A percentile compares a stretch with the other conserved stretches of the same genome.
phyloP scores from a whole-genome alignment of 2,113 vertebrate species.

The Eira barbara region DNA sequence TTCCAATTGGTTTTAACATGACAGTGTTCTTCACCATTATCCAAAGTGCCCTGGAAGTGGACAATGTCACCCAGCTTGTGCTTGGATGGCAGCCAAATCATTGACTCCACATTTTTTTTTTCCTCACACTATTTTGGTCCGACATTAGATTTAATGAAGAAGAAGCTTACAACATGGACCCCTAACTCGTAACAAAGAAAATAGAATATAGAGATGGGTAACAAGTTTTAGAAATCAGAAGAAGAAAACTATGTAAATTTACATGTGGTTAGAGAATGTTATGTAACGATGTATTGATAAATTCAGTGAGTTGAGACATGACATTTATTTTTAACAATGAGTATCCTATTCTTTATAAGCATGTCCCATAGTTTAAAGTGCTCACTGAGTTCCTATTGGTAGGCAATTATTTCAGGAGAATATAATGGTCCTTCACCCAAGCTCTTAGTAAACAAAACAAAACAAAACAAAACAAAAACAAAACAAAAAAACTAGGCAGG shows the following conservation, averaged over 20 bases:
- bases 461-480: neutral
- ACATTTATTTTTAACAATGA: slow-evolving; percentile 57
- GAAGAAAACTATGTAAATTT: neutral
- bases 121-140: neutral
- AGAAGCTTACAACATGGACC: neutral
- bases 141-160: neutral
- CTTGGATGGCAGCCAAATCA: neutral
- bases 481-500: neutral
- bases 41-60: neutral
- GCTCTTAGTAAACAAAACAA: neutral
- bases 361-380: slow-evolving; percentile 10
- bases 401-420: slow-evolving; percentile 33
- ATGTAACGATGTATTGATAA: neutral
- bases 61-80: neutral
- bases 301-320: neutral
- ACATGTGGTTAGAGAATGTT: neutral
- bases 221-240: neutral
- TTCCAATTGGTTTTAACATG: neutral
- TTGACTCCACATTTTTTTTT: neutral
- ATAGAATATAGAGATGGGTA: neutral
- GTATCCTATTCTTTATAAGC: slow-evolving; percentile 32
- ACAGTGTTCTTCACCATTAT: neutral
- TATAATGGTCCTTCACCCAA: slow-evolving; percentile 34
- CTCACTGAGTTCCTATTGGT: slow-evolving; percentile 53
- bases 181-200: neutral